Evolutionary conservation across 1,140 invertebrate species (phyloP), one percentile per base, ranked within the genome.

Genomic region (Probaryconus sp.): DNA sequence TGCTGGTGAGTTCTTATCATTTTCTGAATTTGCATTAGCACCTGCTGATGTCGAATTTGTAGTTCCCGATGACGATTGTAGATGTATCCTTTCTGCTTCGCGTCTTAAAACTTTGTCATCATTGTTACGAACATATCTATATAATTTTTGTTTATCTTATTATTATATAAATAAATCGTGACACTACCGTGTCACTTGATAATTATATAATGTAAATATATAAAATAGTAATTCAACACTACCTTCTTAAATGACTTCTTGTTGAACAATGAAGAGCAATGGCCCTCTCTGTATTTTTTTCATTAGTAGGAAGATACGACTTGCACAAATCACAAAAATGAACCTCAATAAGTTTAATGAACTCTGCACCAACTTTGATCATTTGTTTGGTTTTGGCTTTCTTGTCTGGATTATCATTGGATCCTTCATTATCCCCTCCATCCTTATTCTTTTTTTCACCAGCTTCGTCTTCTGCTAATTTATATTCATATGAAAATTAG

Each of bases 291-390:
- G 88, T 86, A 58, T 92, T 92, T n/a, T n/a, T n/a, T 16, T 91
- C 91, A 37, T 60, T 88, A 79, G 91, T 90, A 28, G 90, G 89
- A 48, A 94, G 83, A 83, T 93, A 94, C 76, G 91, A 89, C 73
- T 92, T 91, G 83, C 94, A 95, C 17, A 95, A 79, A 72, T 94
- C 92, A 77, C 94, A 95, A 83, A 85, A 90, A 53, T 87, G 83
- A 50, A 91, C 93, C 82, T 94, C 92, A 13, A 94, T 88, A 78
- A 92, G 91, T 77, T 93, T 93, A 14, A 94, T 92, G 71, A 91
- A 92, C 73, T 95, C 93, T 45, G 90, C 89, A n/a, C 94, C 94
- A 58, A 94, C 91, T 75, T 93, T 92, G 6, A 93, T 91, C 83
- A 91, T 90, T 26, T 92, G 90, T 76, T 93, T 92, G 70, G 82